Conservation (phyloP, 2,888 invertebrate species). For the Tineola bisselliella region DNA sequence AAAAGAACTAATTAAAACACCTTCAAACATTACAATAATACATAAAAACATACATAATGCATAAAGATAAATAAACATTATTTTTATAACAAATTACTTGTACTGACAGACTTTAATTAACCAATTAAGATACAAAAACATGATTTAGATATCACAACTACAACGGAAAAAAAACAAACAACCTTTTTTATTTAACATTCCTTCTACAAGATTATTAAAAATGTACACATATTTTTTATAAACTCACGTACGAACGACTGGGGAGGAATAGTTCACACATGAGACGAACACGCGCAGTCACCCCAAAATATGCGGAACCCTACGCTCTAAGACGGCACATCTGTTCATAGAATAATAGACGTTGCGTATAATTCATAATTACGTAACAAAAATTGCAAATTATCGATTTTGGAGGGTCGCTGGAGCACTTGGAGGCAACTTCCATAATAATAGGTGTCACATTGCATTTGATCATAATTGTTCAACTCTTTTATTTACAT, state of each 20-base stretch:
- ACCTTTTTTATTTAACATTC: not conserved
- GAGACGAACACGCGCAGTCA: not conserved
- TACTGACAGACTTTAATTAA: too few relatives aligned
- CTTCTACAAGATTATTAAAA: not conserved
- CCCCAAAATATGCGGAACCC: not conserved
- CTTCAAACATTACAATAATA: too few relatives aligned
- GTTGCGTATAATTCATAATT: not conserved
- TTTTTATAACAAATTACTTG: too few relatives aligned
- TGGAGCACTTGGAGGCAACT: not conserved
- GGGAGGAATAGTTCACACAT: not conserved
- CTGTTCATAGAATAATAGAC: not conserved
- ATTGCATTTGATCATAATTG: too few relatives aligned
- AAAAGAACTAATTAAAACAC: too few relatives aligned
- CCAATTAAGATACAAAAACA: too few relatives aligned
- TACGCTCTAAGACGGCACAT: not conserved
- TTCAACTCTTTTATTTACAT: too few relatives aligned
- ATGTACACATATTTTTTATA: not conserved
- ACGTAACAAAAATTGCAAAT: not conserved
- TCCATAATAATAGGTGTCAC: too few relatives aligned
- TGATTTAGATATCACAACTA: too few relatives aligned
- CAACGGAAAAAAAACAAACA: not conserved
- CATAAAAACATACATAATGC: too few relatives aligned
- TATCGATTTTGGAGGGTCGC: not conserved
- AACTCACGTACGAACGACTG: not conserved
- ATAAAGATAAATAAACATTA: too few relatives aligned